Evolutionary conservation across 2,797 vertebrate species (phyloP).

Genomic region (Lacerta viridis): DNA sequence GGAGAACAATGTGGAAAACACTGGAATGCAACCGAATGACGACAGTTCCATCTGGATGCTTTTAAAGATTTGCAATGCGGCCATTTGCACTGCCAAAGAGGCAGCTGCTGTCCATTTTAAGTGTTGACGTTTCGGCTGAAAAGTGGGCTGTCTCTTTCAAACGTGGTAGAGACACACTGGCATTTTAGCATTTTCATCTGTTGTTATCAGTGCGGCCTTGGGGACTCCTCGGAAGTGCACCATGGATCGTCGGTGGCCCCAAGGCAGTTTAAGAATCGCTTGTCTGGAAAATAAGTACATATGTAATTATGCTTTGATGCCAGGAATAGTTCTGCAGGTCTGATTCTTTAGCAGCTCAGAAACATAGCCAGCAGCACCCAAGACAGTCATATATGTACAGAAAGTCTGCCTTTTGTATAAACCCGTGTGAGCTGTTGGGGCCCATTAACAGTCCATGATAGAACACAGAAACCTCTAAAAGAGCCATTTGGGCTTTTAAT

Average conservation of each 20-base stretch:
- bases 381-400: neutral
- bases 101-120: neutral
- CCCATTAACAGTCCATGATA: conserved; percentile 3
- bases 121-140: neutral
- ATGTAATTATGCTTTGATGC: neutral
- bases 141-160: neutral
- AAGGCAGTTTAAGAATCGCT: neutral
- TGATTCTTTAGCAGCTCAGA: neutral
- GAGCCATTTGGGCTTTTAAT: conserved; percentile 12
- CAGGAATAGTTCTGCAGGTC: neutral
- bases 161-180: too few species aligned
- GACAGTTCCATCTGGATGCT: too few species aligned
- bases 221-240: neutral
- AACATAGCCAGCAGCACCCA: neutral
- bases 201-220: neutral
- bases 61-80: neutral
- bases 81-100: neutral
- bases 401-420: conserved; percentile 20
- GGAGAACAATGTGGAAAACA: neutral
- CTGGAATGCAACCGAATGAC: neutral
- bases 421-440: neutral
- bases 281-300: conserved; percentile 6
- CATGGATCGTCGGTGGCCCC: neutral
- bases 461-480: conserved; percentile 25
- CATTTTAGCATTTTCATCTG: neutral